phyloP scores from a whole-genome alignment of 2,113 vertebrate genomes.

The Leiothrix lutea region DNA sequence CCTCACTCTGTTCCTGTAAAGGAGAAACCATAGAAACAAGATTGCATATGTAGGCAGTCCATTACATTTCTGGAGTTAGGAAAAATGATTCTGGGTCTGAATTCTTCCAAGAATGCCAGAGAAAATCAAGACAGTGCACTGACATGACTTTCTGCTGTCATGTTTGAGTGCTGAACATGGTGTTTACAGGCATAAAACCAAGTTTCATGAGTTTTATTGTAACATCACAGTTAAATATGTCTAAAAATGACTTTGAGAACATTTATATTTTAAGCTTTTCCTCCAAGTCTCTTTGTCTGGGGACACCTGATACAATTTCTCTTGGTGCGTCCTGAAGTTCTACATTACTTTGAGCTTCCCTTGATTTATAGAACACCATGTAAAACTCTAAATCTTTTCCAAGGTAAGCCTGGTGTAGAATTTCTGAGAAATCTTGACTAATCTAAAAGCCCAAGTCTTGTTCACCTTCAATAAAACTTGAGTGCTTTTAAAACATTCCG shows the following conservation, averaged over 20 bases:
- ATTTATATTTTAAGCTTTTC: background rate
- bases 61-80: background rate
- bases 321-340: background rate
- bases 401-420: background rate
- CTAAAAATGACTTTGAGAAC: background rate
- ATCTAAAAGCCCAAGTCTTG: background rate
- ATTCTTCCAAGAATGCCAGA: background rate
- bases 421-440: constrained; percentile 23
- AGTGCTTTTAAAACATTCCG: background rate
- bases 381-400: background rate
- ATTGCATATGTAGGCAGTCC: background rate
- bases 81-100: background rate
- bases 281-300: background rate
- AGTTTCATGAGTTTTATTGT: background rate
- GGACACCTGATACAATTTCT: background rate
- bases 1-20: background rate
- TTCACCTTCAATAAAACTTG: constrained; percentile 14
- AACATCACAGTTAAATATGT: background rate
- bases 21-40: background rate
- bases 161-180: background rate
- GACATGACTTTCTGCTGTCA: background rate
- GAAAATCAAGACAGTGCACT: background rate
- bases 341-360: background rate
- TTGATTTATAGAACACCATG: background rate
- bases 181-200: background rate